phyloP scores from a whole-genome alignment of 92 coral and sea anemone species.

The Actinernus sp. region DNA sequence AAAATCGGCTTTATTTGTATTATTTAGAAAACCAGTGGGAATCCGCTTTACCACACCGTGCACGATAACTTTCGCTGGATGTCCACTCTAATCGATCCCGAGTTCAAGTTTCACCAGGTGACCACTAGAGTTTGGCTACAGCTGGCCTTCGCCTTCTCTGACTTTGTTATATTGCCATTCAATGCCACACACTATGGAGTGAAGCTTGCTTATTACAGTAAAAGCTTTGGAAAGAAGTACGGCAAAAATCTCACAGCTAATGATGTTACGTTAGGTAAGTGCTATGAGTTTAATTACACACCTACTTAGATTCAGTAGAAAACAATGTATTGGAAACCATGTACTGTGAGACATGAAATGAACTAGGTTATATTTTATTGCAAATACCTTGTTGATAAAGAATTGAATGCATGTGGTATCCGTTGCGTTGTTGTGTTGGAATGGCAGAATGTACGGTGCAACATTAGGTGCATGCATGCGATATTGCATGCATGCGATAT shows the following conservation, averaged over 20 bases:
- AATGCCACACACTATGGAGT: constrained; percentile 80
- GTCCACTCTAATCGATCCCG: constrained; percentile 81
- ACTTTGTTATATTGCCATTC: constrained; percentile 82
- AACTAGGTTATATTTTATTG: too few species aligned
- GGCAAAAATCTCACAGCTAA: constrained; percentile 15
- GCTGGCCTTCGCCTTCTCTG: constrained; percentile 75
- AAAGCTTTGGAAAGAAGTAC: constrained; percentile 18
- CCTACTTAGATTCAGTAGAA: too few species aligned
- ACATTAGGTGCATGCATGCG: too few species aligned
- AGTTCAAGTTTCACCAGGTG: constrained; percentile 84
- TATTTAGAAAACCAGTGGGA: constrained; percentile 49
- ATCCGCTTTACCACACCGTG: constrained; percentile 96
- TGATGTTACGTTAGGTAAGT: constrained; percentile 18
- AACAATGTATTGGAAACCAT: too few species aligned
- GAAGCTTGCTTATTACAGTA: constrained; percentile 58
- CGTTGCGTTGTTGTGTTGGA: too few species aligned
- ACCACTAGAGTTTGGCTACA: constrained; percentile 82
- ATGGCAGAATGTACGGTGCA: too few species aligned
- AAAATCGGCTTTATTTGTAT: too few species aligned
- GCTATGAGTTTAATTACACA: too few species aligned
- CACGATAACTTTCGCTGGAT: constrained; percentile 94
- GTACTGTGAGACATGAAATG: too few species aligned
- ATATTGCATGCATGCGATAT: too few species aligned
- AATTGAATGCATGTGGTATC: too few species aligned
- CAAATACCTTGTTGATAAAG: too few species aligned